Percentiles rank a stretch among this genome's conserved stretches.
phyloP scores from a whole-genome alignment of 2,113 vertebrate genomes.

The Verasper variegatus region DNA sequence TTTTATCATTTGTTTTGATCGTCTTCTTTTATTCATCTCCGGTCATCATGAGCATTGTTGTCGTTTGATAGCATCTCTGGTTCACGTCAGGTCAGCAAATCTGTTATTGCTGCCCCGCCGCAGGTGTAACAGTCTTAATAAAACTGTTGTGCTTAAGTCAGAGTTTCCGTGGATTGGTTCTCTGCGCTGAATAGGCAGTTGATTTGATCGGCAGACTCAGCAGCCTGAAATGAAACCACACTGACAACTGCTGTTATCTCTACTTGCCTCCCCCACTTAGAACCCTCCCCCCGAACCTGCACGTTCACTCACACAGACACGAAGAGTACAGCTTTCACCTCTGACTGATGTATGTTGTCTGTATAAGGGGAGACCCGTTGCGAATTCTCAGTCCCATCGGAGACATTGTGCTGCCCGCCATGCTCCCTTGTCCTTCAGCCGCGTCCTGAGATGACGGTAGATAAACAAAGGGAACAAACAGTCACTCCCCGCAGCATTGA shows the following conservation, averaged over 20 bases:
- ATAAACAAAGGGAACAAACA: slow-evolving; percentile 81
- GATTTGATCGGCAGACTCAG: slow-evolving; percentile 57
- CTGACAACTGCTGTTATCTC: slow-evolving; percentile 46
- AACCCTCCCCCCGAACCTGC: slow-evolving; percentile 18
- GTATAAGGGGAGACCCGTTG: slow-evolving; percentile 60
- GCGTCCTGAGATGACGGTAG: slow-evolving; percentile 70
- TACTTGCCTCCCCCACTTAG: slow-evolving; percentile 11
- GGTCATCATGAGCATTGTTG: slow-evolving; percentile 7
- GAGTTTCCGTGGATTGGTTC: slow-evolving; percentile 24
- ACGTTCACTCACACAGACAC: neutral
- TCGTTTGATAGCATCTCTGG: slow-evolving; percentile 52
- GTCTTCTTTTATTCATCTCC: slow-evolving; percentile 49
- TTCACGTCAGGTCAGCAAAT: slow-evolving; percentile 60
- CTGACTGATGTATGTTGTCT: slow-evolving; percentile 64
- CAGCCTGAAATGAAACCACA: slow-evolving; percentile 47
- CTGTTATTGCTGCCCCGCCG: slow-evolving; percentile 49
- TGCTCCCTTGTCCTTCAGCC: slow-evolving; percentile 73
- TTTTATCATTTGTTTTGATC: slow-evolving; percentile 59
- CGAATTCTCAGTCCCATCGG: slow-evolving; percentile 47
- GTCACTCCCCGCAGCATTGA: slow-evolving; percentile 81
- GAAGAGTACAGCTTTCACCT: slow-evolving; percentile 60
- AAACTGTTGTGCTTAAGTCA: slow-evolving; percentile 53
- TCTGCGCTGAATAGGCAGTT: slow-evolving; percentile 44
- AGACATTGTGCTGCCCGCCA: slow-evolving; percentile 59
- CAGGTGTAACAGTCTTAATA: slow-evolving; percentile 61